Conservation (phyloP, 2,888 invertebrate genomes). For the Lapara coniferarum region DNA sequence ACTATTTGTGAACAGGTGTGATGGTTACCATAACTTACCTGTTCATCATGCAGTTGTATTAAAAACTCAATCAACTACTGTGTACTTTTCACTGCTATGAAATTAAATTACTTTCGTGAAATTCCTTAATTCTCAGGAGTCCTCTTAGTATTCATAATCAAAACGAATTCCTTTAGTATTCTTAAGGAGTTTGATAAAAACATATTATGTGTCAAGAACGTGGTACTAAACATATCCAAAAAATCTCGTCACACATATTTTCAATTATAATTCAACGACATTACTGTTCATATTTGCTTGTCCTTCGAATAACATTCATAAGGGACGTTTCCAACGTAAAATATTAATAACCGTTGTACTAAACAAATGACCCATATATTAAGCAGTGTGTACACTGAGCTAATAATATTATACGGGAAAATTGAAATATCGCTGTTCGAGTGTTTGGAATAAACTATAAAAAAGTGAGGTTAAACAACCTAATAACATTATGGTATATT, state of each 20-base stretch:
- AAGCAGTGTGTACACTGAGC: neutral
- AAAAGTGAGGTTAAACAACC: constrained; percentile 5
- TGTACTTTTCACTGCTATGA: too few relatives aligned
- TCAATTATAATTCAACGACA: neutral
- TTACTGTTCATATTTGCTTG: constrained; percentile 4
- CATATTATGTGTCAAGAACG: neutral
- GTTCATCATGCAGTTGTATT: too few relatives aligned
- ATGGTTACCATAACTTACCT: too few relatives aligned
- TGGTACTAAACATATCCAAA: neutral
- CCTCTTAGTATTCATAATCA: neutral
- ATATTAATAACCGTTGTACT: neutral
- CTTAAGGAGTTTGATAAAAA: neutral
- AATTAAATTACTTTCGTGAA: too few relatives aligned
- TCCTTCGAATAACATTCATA: neutral
- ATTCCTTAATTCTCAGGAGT: too few relatives aligned
- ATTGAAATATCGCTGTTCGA: neutral
- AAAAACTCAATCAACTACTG: too few relatives aligned
- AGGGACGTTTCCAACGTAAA: neutral
- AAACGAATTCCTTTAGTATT: neutral
- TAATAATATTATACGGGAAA: neutral
- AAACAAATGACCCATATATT: neutral
- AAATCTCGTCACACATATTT: neutral
- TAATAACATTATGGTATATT: neutral
- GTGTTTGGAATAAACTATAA: neutral
- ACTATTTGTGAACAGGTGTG: too few relatives aligned